phyloP scores from a whole-genome alignment of 1,140 invertebrate genomes.

The Propsilocerus akamusi region DNA sequence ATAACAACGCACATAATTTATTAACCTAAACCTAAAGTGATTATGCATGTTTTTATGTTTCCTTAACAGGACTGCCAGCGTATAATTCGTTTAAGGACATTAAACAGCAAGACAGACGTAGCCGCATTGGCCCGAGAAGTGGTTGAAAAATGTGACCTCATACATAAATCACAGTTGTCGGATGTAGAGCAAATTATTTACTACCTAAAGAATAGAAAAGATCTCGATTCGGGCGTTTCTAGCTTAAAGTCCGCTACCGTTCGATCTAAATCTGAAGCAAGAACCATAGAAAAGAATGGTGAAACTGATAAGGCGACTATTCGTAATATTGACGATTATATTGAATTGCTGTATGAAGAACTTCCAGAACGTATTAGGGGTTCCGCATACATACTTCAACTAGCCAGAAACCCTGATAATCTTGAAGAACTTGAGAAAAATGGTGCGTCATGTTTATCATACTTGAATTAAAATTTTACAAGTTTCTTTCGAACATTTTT shows the following conservation, averaged over 20 bases:
- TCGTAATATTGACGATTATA: conserved; percentile 79
- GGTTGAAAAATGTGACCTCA: conserved; percentile 73
- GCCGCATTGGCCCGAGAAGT: conserved; percentile 66
- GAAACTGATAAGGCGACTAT: conserved; percentile 38
- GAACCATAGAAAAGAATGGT: conserved; percentile 11
- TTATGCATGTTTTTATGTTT: background rate
- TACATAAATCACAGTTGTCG: conserved; percentile 61
- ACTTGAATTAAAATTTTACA: conserved; percentile 5
- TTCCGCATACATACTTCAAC: conserved; percentile 74
- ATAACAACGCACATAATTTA: conserved; percentile 3
- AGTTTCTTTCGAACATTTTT: conserved; percentile 16
- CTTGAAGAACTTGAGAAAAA: conserved; percentile 81
- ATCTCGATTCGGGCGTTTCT: conserved; percentile 20
- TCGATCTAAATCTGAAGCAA: conserved; percentile 13
- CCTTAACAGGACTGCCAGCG: conserved; percentile 50
- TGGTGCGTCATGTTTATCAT: conserved; percentile 32
- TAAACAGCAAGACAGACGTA: conserved; percentile 66
- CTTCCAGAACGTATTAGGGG: conserved; percentile 83
- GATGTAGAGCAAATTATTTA: conserved; percentile 86
- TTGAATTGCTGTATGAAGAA: conserved; percentile 93
- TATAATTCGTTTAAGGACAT: conserved; percentile 66
- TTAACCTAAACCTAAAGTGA: background rate
- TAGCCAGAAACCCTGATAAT: conserved; percentile 86
- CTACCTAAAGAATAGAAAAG: conserved; percentile 71
- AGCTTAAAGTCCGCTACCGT: conserved; percentile 5